Evolutionary conservation across 2,888 invertebrate species (phyloP).

Genomic region (Campoplex capitator): DNA sequence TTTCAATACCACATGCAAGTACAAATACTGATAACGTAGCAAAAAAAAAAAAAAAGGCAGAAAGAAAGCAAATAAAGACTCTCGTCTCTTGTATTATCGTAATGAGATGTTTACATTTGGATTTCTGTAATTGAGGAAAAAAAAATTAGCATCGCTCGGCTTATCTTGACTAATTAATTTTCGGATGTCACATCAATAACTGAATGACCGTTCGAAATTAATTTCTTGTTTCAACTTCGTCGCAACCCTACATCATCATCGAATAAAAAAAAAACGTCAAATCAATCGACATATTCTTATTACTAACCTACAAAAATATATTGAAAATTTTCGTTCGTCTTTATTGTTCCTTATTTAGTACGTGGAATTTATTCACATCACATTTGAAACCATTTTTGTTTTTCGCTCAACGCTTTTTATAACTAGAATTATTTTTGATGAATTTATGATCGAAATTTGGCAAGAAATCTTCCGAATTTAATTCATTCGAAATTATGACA

Average conservation of each 20-base stretch:
- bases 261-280: background rate
- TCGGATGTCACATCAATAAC: slow-evolving; percentile 6
- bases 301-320: too few species aligned
- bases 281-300: background rate
- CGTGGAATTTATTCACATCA: background rate
- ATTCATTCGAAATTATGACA: background rate
- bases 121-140: slow-evolving; percentile 22
- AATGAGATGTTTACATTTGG: slow-evolving; percentile 26
- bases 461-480: background rate
- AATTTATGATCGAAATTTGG: background rate
- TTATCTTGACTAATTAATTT: slow-evolving; percentile 38
- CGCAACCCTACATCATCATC: background rate
- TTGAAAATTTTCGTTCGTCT: too few species aligned
- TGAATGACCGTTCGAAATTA: slow-evolving; percentile 17
- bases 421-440: background rate
- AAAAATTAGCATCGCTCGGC: slow-evolving; percentile 34
- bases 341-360: too few species aligned
- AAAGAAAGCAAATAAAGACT: background rate
- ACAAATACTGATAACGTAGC: background rate
- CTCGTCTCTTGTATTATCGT: background rate
- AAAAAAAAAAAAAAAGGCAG: slow-evolving; percentile 16
- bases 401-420: background rate
- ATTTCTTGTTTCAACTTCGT: background rate
- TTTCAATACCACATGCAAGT: background rate
- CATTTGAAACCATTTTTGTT: background rate